Conservation (phyloP, 2,888 invertebrate genomes). For the Epicampocera succincta region DNA sequence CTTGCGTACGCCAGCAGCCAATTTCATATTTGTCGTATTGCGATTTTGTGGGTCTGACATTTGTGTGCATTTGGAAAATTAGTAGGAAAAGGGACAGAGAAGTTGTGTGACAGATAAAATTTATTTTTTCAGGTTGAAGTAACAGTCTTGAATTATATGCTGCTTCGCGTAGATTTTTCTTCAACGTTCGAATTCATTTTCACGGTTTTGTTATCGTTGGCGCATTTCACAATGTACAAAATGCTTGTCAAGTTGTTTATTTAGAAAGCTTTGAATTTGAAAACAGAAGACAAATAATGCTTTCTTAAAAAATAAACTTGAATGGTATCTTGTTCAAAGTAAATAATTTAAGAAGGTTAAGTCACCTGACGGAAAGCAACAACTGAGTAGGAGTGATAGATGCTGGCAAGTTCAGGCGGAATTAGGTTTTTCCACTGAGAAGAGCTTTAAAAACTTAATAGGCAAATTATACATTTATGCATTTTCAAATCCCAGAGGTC, state of each 20-base stretch:
- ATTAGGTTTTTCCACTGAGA: too few species aligned
- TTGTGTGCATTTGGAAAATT: not conserved
- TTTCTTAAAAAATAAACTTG: not conserved
- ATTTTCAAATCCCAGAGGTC: too few species aligned
- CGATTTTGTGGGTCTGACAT: not conserved
- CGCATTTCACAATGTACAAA: conserved; percentile 46
- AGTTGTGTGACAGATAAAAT: not conserved
- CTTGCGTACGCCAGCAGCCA: conserved; percentile 45
- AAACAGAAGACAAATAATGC: not conserved
- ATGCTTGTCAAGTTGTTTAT: conserved; percentile 38
- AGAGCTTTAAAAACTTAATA: too few species aligned
- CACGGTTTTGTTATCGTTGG: conserved; percentile 46
- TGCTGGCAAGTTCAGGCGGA: too few species aligned
- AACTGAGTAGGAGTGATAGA: too few species aligned
- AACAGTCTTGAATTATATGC: conserved; percentile 35
- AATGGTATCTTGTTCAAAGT: not conserved
- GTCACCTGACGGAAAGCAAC: too few species aligned
- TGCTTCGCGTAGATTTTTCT: conserved; percentile 32
- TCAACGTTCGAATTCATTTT: conserved; percentile 49
- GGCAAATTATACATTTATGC: too few species aligned
- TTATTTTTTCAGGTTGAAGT: conserved; percentile 39
- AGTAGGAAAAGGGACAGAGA: not conserved
- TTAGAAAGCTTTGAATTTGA: not conserved
- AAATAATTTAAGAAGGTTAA: conserved; percentile 16
- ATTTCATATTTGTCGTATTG: conserved; percentile 42